Conservation (phyloP, 2,113 vertebrate genomes). For the rabbit (Oryctolagus cuniculus) region mOryCun1.1 NC_091452.1:11512501-11513000, state of each 20-base stretch:
- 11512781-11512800: conserved; percentile 70
- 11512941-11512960: conserved; percentile 61
- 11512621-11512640: neutral
- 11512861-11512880: conserved; percentile 78
- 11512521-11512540: neutral
- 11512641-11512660: neutral
- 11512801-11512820: conserved; percentile 69
- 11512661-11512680: neutral
- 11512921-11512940: conserved; percentile 73
- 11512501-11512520: rapidly evolving
- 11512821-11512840: conserved; percentile 64
- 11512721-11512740: neutral
- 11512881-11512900: conserved; percentile 46
- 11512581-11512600: neutral
- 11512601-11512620: neutral
- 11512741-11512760: neutral
- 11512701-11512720: neutral
- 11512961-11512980: neutral
- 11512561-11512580: no score
- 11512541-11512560: neutral
- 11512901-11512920: conserved; percentile 67
- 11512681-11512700: neutral
- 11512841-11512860: conserved; percentile 64
- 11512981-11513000: conserved; percentile 34
- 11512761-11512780: conserved; percentile 49